Evolutionary conservation across 2,888 invertebrate genomes (phyloP), one percentile per base, ranked within the genome.

Genomic region (Trichacis sp.): DNA sequence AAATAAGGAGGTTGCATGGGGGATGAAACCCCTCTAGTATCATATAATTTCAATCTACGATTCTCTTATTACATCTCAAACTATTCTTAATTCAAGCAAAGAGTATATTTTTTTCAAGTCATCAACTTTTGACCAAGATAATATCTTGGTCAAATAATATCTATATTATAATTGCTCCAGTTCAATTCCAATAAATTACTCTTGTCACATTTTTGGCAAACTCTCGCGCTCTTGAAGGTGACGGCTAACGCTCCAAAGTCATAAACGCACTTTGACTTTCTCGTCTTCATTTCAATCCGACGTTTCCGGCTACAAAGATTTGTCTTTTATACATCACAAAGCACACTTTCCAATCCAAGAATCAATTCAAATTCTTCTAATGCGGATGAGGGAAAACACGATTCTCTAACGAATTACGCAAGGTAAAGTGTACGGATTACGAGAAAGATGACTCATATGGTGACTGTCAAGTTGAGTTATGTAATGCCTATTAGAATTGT

Each of bases 401-500:
- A 33, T 33, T 9, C 33, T 6, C 8, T 29, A 29, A 12, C 30
- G 33, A 5, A 33, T 56, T 56, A 18, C 55, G 55, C 40, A n/a
- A n/a, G n/a, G n/a, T n/a, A 48, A 55, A 42, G 29, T 6, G 29
- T 12, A 49, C 30, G 30, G 2, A 36, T 11, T 3, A 3, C 36
- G 36, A 4, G 19, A 9, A 18, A 18, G 49, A 49, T 49, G 56
- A 56, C 56, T 56, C 56, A 49, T 49, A 56, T 43, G 56, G 56
- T 49, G 56, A 56, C 42, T 56, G 47, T 20, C 40, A 29, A 18
- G 30, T 18, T 24, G 19, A 30, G 43, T 56, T 56, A 56, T 49
- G 49, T 56, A 56, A 56, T 11, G 12, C 9, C 30, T 29, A 19
- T 51, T 55, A 38, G 56, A 65, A 66, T 67, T 58, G 62, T 8